Conservation (phyloP, 2,113 vertebrate genomes). For the Sciurus niger region DNA sequence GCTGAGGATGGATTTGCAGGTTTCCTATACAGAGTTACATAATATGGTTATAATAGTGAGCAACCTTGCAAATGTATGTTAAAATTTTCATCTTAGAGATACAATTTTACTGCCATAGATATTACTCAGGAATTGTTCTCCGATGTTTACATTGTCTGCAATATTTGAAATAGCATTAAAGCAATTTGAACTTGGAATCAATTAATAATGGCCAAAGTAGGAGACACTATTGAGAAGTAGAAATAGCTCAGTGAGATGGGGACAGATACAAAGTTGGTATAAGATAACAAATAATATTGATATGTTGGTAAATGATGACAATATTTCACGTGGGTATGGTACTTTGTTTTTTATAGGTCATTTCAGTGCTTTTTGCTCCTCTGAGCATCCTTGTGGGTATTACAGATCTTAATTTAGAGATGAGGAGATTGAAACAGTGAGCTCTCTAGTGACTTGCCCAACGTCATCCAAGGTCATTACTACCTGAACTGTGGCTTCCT, state of each 20-base stretch:
- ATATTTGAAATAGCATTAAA: constrained; percentile 39
- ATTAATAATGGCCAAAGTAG: neutral
- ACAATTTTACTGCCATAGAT: neutral
- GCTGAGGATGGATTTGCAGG: constrained; percentile 93
- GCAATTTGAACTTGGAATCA: neutral
- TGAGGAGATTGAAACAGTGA: neutral
- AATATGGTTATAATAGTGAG: neutral
- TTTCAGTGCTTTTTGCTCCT: neutral
- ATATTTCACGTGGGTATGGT: neutral
- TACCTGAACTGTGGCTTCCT: neutral
- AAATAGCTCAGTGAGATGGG: constrained; percentile 26
- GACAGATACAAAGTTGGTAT: neutral
- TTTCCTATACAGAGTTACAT: constrained; percentile 87
- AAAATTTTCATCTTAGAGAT: neutral
- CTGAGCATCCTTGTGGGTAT: neutral
- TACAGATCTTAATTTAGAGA: neutral
- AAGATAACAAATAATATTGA: neutral
- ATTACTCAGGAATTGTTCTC: constrained; percentile 42
- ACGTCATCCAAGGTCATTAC: neutral
- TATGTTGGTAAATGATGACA: neutral
- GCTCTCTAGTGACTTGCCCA: neutral
- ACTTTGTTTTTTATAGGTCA: neutral
- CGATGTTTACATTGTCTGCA: neutral
- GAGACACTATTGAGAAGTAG: neutral
- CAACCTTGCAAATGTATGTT: neutral